Conservation (phyloP, 2,113 vertebrate species). For the Meleagris gallopavo region DNA sequence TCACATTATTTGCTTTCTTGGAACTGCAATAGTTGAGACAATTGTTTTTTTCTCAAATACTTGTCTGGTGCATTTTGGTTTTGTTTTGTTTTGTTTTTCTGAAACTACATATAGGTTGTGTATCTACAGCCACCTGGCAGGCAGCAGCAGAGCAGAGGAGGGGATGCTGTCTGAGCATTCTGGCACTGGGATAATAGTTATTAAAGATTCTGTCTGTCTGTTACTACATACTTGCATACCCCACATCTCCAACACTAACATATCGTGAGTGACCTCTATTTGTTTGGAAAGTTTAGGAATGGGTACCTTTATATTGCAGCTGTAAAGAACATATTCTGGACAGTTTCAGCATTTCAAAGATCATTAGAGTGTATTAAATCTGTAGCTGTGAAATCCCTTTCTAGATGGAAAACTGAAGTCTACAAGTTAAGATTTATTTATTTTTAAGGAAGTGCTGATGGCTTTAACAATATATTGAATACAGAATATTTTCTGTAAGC, state of each 20-base stretch:
- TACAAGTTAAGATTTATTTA: background rate
- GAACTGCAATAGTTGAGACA: background rate
- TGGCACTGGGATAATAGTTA: background rate
- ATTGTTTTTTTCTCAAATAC: background rate
- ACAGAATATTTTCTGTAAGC: background rate
- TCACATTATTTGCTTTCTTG: background rate
- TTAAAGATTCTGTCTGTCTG: background rate
- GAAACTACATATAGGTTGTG: too few relatives aligned
- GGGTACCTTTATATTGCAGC: background rate
- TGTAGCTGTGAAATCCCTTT: background rate
- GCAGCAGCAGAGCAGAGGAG: background rate
- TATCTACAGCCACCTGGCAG: background rate
- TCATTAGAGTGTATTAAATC: background rate
- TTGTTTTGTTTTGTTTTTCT: background rate
- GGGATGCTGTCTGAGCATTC: background rate
- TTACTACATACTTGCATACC: background rate
- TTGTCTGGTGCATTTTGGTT: background rate
- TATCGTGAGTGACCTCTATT: background rate
- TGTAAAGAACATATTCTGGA: background rate
- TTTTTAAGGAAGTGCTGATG: slow-evolving; percentile 22
- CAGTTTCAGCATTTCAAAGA: background rate
- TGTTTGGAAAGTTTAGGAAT: background rate
- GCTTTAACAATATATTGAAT: slow-evolving; percentile 22
- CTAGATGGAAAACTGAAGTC: background rate
- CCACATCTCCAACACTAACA: background rate